Conservation (phyloP, 30 jellyfish, hydroid and myxozoan species). For the Pelagia noctiluca region DNA sequence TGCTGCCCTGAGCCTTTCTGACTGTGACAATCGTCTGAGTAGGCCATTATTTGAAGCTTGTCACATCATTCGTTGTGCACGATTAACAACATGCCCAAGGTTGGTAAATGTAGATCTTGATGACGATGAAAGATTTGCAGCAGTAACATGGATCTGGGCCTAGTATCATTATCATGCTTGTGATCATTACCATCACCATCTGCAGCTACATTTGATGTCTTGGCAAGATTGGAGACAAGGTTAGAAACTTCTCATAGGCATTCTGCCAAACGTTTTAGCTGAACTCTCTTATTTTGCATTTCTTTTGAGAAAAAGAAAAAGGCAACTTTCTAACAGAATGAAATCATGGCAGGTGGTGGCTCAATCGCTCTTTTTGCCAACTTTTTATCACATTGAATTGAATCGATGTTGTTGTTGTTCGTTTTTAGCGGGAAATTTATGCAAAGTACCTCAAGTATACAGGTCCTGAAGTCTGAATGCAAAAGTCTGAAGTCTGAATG, state of each 20-base stretch:
- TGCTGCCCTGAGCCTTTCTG: slow-evolving; percentile 26
- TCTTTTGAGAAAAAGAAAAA: slow-evolving; percentile 2
- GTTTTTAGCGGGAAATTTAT: too few species aligned
- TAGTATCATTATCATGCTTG: slow-evolving; percentile 18
- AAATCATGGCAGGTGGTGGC: slow-evolving; percentile 19
- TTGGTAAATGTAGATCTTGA: slow-evolving; percentile 11
- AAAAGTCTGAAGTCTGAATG: too few species aligned
- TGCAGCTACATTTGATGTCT: slow-evolving; percentile 26
- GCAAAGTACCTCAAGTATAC: too few species aligned
- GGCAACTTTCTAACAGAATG: slow-evolving; percentile 10
- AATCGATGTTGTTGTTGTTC: too few species aligned
- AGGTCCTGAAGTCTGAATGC: too few species aligned
- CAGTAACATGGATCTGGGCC: slow-evolving; percentile 25
- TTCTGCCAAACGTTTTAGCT: slow-evolving; percentile 26
- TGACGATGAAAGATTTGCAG: slow-evolving; percentile 12
- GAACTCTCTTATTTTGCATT: slow-evolving; percentile 1
- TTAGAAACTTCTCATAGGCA: slow-evolving; percentile 20
- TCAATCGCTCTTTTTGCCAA: too few species aligned
- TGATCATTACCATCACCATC: slow-evolving; percentile 10
- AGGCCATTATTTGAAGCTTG: slow-evolving; percentile 26
- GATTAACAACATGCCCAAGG: slow-evolving; percentile 22
- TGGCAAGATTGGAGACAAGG: slow-evolving; percentile 22
- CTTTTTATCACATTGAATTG: too few species aligned
- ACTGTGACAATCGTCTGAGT: slow-evolving; percentile 21
- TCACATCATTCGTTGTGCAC: slow-evolving; percentile 9